Base-by-base conservation (phyloP, 1,140 invertebrate genomes). In the Ylistrum balloti region DNA sequence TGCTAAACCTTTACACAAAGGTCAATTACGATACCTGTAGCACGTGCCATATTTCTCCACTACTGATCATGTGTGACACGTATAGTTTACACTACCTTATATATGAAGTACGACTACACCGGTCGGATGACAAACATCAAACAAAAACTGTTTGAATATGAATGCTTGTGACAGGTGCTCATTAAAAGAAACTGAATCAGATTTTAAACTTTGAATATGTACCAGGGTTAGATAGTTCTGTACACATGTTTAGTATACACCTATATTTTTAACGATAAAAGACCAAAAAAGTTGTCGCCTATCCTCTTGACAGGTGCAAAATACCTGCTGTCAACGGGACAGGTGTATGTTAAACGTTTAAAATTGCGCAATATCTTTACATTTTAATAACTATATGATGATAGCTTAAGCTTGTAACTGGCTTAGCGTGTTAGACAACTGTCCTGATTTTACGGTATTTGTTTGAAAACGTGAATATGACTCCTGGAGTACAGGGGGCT, bases 1-100 rank as follows among this genome's bases (percentile, higher is more conserved):
- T 74, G 56, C n/a, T 74, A 74, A 74, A 74, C n/a, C 56, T 74
- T 74, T 74, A 17, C 56, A 74, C 56, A 74, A 74, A 74, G 56
- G 56, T 74, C 56, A 74, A 28, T 74, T 28, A 74, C 22, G 56
- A 74, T 74, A 74, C 56, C 56, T 74, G 56, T n/a, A 74, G 56
- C 56, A 74, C 56, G 56, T 74, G 56, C 56, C 56, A 17, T 2
- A 28, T 1, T 74, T 74, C 56, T 74, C 56, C 56, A 74, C n/a
- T 11, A 74, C n/a, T 74, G 56, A n/a, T 74, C 56, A 74, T 74
- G 56, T 28, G 56, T 74, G 22, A 74, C 56, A 74, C n/a, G 56
- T 74, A 74, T 74, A 74, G 22, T 74, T 28, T 28, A 74, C 56
- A 9, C 28, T 5, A 17, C 56, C n/a, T 28, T n/a, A 74, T n/a